Base-by-base conservation (phyloP, 2,797 vertebrate species). In the Danio jaintianensis region DNA sequence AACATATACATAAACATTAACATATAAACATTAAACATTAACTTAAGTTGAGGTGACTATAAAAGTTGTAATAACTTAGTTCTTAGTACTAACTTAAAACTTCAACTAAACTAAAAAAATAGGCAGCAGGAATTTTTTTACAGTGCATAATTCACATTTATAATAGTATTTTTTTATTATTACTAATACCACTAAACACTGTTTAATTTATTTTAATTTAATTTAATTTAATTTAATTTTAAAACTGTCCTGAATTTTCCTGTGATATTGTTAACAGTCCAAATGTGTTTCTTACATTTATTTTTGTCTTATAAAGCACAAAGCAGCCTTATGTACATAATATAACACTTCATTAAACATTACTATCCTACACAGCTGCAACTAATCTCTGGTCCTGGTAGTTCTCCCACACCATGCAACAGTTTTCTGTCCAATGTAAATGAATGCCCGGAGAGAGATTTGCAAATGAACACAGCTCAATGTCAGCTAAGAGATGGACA, bases 391-490 rank as follows among this genome's bases (percentile, higher is more conserved):
- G 42, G 38, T 55, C 29, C 18, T 72, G 53, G 61, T 69, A n/a
- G 36, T 48, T 36, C 40, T 52, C 43, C 12, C 53, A 72, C 59
- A n/a, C 48, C 38, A 43, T 59, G 50, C 43, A 66, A 8, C 3
- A 64, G 48, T 5, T 3, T 69, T 59, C 53, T 11, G 58, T 63
- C 38, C 68, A 36, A 29, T 22, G n/a, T 64, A 9, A 71, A 59
- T 38, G 6, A 58, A 20, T 58, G 43, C n/a, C 45, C 0, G 58
- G 73, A 76, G 71, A 78, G 73, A 66, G 69, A 68, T 59, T 42
- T 78, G 18, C 18, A 73, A 72, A 80, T 71, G 20, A 81, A 85
- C 63, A 18, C 4, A 3, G 6, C 40, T 72, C 40, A 5, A 29
- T 58, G 52, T 72, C 69, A 38, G 16, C 16, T 5, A 47, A 38